phyloP scores from a whole-genome alignment of 2,888 invertebrate species.

The Hirtodrosophila alboralis region DNA sequence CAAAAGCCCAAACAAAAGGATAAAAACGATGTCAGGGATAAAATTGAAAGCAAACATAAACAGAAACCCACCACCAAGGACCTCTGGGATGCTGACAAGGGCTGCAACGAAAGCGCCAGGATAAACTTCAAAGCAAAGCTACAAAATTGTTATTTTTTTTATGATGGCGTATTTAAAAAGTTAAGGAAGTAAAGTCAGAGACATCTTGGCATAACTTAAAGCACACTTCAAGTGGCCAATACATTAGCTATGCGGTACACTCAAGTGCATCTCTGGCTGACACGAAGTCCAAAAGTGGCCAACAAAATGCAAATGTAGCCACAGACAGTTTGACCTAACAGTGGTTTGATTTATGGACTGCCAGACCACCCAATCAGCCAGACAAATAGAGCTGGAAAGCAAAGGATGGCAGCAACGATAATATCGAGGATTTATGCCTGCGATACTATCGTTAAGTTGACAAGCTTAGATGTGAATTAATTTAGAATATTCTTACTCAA shows the following conservation, averaged over 20 bases:
- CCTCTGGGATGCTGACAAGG: conserved; percentile 4
- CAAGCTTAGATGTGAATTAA: too few relatives aligned
- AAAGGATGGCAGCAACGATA: background rate
- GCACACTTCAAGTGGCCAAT: conserved; percentile 20
- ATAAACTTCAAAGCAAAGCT: conserved; percentile 16
- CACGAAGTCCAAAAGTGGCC: conserved; percentile 12
- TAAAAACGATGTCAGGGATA: conserved; percentile 64
- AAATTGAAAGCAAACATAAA: conserved; percentile 71
- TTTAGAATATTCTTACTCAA: too few relatives aligned
- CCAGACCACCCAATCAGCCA: conserved; percentile 36
- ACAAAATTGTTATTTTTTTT: conserved; percentile 12
- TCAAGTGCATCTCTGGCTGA: conserved; percentile 25
- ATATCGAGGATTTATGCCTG: too few relatives aligned
- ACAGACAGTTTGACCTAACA: background rate
- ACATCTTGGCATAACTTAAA: conserved; percentile 17
- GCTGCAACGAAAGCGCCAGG: background rate
- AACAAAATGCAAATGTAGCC: conserved; percentile 40
- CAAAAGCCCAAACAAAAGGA: conserved; percentile 58
- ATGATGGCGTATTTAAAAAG: background rate
- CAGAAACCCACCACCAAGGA: conserved; percentile 39
- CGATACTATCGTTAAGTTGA: too few relatives aligned
- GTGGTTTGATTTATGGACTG: conserved; percentile 15
- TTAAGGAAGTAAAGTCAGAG: conserved; percentile 9
- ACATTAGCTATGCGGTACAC: conserved; percentile 39
- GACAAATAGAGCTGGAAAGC: background rate